Conservation (phyloP, 2,113 vertebrate genomes). For the Hypomesus transpacificus region DNA sequence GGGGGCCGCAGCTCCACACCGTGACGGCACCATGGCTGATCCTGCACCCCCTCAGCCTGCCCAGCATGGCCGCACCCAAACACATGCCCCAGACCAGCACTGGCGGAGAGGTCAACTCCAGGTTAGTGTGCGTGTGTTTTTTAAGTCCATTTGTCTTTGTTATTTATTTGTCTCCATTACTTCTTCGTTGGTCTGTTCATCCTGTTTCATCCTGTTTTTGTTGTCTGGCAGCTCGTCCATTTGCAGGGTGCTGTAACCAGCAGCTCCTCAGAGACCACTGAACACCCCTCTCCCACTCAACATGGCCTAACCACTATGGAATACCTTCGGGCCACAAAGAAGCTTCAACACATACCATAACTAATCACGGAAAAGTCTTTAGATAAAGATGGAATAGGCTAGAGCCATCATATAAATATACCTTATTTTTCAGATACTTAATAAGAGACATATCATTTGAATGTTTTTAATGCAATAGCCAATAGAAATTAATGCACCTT, state of each 20-base stretch:
- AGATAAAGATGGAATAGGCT: no score
- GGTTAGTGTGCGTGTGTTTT: not conserved
- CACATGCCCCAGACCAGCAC: not conserved
- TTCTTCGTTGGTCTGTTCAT: not conserved
- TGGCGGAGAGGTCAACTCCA: not conserved
- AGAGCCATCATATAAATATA: no score
- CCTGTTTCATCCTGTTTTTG: not conserved
- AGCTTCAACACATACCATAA: no score
- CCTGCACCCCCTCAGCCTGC: slow-evolving; percentile 65
- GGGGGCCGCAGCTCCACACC: slow-evolving; percentile 76
- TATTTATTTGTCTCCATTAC: not conserved
- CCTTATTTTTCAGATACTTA: no score
- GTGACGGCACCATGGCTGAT: slow-evolving; percentile 85
- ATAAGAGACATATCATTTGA: no score
- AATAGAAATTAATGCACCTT: no score
- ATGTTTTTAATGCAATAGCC: no score
- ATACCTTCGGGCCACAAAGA: no score
- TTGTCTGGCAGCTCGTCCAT: not conserved
- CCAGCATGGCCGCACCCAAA: slow-evolving; percentile 31
- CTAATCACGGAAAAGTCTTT: no score
- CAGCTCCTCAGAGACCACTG: not conserved
- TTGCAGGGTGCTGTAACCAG: not conserved
- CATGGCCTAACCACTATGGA: not conserved
- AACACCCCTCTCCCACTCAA: not conserved
- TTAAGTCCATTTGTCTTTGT: not conserved